These are phyloP conservation scores for Chromoteleia sp. DNA, from an alignment of 2,888 invertebrate species.

Conservation along the genomic window DNA sequence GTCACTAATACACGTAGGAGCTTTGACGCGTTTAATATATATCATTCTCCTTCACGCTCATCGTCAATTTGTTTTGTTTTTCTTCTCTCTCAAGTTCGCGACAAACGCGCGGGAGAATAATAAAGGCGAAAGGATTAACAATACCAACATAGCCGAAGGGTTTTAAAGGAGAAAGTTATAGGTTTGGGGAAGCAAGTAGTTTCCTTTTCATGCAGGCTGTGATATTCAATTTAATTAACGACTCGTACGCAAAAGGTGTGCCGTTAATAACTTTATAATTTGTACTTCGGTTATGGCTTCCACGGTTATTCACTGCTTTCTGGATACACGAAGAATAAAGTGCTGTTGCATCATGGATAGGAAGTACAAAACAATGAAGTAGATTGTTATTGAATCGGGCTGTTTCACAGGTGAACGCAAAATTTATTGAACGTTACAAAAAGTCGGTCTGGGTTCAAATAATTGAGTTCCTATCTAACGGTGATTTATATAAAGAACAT, in stretches of 20 bases:
- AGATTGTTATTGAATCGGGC: conserved; percentile 40
- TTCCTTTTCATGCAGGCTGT: conserved; percentile 41
- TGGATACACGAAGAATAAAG: conserved; percentile 39
- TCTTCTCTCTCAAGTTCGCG: conserved; percentile 40
- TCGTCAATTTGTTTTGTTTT: conserved; percentile 49
- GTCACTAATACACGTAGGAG: conserved; percentile 9
- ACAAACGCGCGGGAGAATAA: conserved; percentile 50
- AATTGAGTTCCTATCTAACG: neutral
- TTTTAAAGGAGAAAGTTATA: conserved; percentile 29
- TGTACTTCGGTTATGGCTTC: conserved; percentile 58
- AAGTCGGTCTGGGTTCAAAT: conserved; percentile 30
- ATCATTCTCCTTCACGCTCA: conserved; percentile 36
- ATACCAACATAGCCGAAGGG: conserved; percentile 48
- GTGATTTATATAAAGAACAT: conserved; percentile 8
- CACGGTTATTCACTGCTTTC: conserved; percentile 40
- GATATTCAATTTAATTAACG: conserved; percentile 76
- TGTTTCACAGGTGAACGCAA: conserved; percentile 25
- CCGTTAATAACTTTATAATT: conserved; percentile 78
- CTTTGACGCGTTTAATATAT: conserved; percentile 29
- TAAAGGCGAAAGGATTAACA: conserved; percentile 65
- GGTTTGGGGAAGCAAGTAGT: conserved; percentile 51
- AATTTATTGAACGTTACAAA: conserved; percentile 28
- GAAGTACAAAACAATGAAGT: conserved; percentile 39
- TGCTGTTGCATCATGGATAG: conserved; percentile 19
- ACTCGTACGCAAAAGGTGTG: conserved; percentile 66